Evolutionary conservation across 2,888 invertebrate genomes (phyloP).

Genomic region (Nezara viridula): DNA sequence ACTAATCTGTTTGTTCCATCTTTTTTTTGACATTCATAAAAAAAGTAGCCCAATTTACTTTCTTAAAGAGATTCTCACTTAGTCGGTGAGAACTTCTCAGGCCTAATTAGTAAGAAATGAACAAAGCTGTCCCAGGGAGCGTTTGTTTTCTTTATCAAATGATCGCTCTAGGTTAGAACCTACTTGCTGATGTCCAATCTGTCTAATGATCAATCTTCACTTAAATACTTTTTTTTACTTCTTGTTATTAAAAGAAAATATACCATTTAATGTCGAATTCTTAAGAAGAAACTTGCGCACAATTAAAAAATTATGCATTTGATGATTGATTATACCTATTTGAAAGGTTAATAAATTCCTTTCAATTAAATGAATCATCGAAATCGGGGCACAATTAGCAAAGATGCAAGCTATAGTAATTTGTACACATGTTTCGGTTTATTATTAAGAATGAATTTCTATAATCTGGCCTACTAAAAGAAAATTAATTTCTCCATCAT

Average conservation of each 20-base stretch:
- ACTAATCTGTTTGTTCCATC: background rate
- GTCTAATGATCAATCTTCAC: background rate
- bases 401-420: too few species aligned
- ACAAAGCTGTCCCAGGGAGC: background rate
- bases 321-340: too few species aligned
- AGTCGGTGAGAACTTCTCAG: background rate
- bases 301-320: too few species aligned
- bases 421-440: too few species aligned
- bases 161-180: background rate
- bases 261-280: too few species aligned
- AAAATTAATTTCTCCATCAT: too few species aligned
- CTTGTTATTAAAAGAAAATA: background rate
- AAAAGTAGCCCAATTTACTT: constrained; percentile 22
- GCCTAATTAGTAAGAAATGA: background rate
- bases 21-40: background rate
- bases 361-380: too few species aligned
- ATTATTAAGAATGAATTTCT: too few species aligned
- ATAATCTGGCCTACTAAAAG: too few species aligned
- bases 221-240: background rate
- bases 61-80: constrained; percentile 19
- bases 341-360: too few species aligned
- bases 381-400: too few species aligned
- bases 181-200: background rate
- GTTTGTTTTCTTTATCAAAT: background rate
- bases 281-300: too few species aligned